Evolutionary conservation across 2,797 vertebrate species (phyloP), one percentile per base, ranked within the genome.

Genomic region (Trachurus trachurus): DNA sequence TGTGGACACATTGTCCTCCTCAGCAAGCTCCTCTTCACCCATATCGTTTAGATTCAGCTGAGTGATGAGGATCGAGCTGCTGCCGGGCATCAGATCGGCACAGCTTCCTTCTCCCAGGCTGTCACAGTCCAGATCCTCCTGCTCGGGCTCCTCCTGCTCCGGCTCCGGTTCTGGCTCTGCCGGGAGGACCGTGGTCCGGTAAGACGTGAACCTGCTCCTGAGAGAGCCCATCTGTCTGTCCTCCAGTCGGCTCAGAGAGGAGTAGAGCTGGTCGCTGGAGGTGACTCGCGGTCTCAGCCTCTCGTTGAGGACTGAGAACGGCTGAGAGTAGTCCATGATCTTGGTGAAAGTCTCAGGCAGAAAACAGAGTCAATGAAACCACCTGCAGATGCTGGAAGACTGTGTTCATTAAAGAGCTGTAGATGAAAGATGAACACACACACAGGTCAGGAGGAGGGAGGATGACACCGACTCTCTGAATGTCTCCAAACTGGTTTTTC

Each of bases 401-500:
- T 34, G 2, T 29, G 40, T 31, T 59, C 44, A 37, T 10, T 6
- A 12, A 58, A 40, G 67, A 15, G 54, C 34, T 26, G 26, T 26
- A 26, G 26, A 13, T 5, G 58, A 15, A 6, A 81, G 66, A 83
- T 44, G 52, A 50, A 78, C 47, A 64, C 37, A 64, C 37, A 40
- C 22, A 52, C 34, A 52, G 47, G 40, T 15, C 31, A 62, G 65
- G 21, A 42, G 62, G 76, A 73, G 80, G 78, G 78, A 60, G 56
- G 22, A 31, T 57, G 66, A 59, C 58, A 45, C 40, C 2, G 40
- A 12, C 34, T 9, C 34, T 37, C 9, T 78, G 84, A 94, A 95
- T 93, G 94, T 72, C 29, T 17, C 58, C 82, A 44, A 78, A 94
- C 95, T 69, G 0, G 95, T 92, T 94, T 85, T 92, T 93, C 95